phyloP scores from a whole-genome alignment of 2,113 vertebrate species.

The Lucifuga dentata region DNA sequence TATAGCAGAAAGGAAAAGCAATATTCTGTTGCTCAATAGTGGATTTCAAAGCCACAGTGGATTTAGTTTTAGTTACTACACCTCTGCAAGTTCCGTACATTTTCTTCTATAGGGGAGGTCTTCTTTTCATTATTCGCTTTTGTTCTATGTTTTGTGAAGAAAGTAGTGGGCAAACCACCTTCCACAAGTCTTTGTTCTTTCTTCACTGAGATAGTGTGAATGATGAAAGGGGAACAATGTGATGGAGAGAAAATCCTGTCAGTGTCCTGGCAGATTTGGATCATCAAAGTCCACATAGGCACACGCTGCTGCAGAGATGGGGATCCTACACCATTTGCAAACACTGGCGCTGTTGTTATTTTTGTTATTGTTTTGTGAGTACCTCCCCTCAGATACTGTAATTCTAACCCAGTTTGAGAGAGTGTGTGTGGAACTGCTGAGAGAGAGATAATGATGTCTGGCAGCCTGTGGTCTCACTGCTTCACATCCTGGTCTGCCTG shows the following conservation, averaged over 20 bases:
- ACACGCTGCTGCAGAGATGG: conserved; percentile 39
- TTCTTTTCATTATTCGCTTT: conserved; percentile 30
- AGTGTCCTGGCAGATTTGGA: conserved; percentile 17
- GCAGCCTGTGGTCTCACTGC: conserved; percentile 54
- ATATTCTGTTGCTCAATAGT: not conserved
- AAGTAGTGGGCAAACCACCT: conserved; percentile 41
- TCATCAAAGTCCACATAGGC: conserved; percentile 27
- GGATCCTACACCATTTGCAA: conserved; percentile 39
- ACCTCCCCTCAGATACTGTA: conserved; percentile 39
- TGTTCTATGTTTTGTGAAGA: conserved; percentile 12
- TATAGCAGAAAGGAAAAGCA: conserved; percentile 2
- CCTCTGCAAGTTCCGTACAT: conserved; percentile 12
- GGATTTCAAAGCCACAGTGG: not conserved
- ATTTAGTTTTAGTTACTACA: not conserved
- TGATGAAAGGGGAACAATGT: conserved; percentile 1
- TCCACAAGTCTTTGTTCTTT: conserved; percentile 39
- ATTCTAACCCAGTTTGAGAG: conserved; percentile 43
- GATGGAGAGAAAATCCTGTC: conserved; percentile 39
- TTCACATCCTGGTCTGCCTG: conserved; percentile 39
- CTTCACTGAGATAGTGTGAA: conserved; percentile 27
- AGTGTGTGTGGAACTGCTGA: conserved; percentile 45
- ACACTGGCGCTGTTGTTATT: conserved; percentile 32
- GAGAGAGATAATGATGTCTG: conserved; percentile 74
- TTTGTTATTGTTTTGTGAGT: conserved; percentile 37
- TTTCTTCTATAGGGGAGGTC: not conserved